Conservation (phyloP, 2,113 vertebrate genomes). For the Chamaetylas fuelleborni region DNA sequence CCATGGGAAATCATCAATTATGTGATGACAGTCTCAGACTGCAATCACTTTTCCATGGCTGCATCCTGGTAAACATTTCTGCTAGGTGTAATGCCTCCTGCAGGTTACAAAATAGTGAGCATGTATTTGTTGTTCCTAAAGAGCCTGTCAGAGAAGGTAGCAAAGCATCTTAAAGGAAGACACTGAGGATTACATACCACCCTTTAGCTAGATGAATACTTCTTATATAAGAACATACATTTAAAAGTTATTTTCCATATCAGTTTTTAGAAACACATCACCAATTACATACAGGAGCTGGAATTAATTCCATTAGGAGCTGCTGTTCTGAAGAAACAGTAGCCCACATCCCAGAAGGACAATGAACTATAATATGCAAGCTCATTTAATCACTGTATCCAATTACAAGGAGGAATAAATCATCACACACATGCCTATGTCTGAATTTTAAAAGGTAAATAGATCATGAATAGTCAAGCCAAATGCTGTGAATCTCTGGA, state of each 20-base stretch:
- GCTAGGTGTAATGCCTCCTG: background rate
- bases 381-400: conserved; percentile 53
- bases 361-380: conserved; percentile 37
- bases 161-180: background rate
- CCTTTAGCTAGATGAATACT: background rate
- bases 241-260: background rate
- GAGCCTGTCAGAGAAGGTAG: background rate
- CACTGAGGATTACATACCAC: background rate
- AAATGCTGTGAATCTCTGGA: background rate
- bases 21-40: background rate
- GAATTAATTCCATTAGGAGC: conserved; percentile 10
- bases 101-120: background rate
- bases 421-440: background rate
- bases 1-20: background rate
- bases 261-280: background rate
- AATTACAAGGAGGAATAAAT: conserved; percentile 60
- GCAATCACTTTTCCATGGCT: background rate
- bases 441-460: conserved; percentile 52
- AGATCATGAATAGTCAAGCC: conserved; percentile 14
- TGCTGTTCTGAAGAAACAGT: background rate
- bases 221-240: background rate
- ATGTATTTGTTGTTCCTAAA: background rate
- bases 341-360: conserved; percentile 37
- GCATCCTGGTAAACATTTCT: background rate
- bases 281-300: background rate